A percentile compares a stretch with the other conserved stretches of the same genome.
Evolutionary conservation across 2,113 vertebrate genomes (phyloP).

Genomic region (Microcebus jonahi): DNA sequence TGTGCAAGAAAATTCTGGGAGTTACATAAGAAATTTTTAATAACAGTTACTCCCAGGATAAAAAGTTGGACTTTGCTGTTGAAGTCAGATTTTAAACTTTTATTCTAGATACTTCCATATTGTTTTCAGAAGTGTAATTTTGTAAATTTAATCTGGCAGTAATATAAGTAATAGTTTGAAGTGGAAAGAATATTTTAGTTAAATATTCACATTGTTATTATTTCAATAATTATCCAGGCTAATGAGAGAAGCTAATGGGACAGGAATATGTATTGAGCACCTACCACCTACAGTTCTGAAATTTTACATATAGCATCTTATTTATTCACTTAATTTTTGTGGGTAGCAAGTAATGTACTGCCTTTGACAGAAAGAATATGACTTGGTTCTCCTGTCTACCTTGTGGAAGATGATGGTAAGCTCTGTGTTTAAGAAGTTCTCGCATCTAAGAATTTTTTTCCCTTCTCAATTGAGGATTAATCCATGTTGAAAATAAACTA

Average conservation of each 20-base stretch:
- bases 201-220: background rate
- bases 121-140: constrained; percentile 14
- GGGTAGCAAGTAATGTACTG: background rate
- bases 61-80: background rate
- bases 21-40: background rate
- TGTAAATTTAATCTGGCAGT: background rate
- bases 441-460: background rate
- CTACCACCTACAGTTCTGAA: background rate
- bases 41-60: background rate
- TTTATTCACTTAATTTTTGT: constrained; percentile 47
- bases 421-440: background rate
- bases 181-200: background rate
- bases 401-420: background rate
- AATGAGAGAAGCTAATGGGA: background rate
- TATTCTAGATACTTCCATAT: background rate
- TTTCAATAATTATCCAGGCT: background rate
- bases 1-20: background rate
- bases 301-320: background rate
- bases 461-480: background rate
- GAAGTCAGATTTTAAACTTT: background rate
- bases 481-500: constrained; percentile 17
- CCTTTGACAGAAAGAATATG: background rate
- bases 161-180: background rate
- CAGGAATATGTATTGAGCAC: background rate
- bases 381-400: background rate